phyloP scores from a whole-genome alignment of 2,113 vertebrate species.

The Alethe diademata region DNA sequence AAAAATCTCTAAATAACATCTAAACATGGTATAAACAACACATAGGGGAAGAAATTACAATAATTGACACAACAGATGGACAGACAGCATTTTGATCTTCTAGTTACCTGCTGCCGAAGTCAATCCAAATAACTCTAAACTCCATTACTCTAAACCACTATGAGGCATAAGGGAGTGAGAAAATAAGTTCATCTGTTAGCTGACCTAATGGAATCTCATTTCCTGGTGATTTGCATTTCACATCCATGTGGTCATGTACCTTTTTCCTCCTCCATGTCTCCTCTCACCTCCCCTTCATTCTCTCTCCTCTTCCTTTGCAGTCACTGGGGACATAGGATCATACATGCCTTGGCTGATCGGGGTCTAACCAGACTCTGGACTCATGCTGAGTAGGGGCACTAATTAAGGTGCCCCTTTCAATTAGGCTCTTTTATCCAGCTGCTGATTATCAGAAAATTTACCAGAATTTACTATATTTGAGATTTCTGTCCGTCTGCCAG shows the following conservation, averaged over 20 bases:
- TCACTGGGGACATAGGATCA: background rate
- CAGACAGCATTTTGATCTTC: background rate
- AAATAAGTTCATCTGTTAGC: background rate
- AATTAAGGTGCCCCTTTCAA: background rate
- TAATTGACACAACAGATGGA: background rate
- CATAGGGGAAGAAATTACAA: background rate
- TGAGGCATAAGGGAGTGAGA: background rate
- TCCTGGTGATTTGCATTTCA: background rate
- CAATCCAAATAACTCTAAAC: slow-evolving; percentile 13
- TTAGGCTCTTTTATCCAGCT: background rate
- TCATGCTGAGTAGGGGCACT: background rate
- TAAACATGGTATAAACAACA: background rate
- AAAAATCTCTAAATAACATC: background rate
- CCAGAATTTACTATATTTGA: background rate
- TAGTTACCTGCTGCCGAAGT: slow-evolving; percentile 34
- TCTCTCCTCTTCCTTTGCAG: background rate
- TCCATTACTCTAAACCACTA: background rate
- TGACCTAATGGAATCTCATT: background rate
- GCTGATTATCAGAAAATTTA: background rate
- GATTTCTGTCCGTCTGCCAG: background rate
- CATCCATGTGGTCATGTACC: background rate
- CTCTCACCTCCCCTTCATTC: background rate
- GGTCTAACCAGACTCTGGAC: background rate
- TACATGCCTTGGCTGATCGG: rapidly evolving
- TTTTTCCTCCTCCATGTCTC: background rate